Percentiles rank a stretch among this genome's conserved stretches.
Evolutionary conservation across 2,888 invertebrate species (phyloP).

Genomic region (Sphecodes monilicornis): DNA sequence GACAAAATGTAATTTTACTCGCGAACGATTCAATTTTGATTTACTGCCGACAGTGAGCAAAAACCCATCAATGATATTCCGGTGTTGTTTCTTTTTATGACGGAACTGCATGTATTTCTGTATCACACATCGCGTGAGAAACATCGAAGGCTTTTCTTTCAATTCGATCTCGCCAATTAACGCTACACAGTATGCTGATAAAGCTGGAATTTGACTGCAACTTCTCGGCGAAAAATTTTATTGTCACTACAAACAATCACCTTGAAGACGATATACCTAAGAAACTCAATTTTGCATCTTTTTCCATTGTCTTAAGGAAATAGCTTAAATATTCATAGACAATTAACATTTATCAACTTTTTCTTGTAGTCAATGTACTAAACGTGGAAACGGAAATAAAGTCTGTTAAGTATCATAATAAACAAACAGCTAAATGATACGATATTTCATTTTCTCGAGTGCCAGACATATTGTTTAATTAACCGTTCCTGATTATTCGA

Average conservation of each 20-base stretch:
- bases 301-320: background rate
- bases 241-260: background rate
- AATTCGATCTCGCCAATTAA: background rate
- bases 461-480: background rate
- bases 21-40: background rate
- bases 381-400: background rate
- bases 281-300: background rate
- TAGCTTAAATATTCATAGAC: background rate
- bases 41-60: background rate
- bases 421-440: background rate
- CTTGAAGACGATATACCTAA: background rate
- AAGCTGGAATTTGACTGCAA: constrained; percentile 1
- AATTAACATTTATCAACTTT: background rate
- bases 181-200: background rate
- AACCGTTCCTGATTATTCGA: background rate
- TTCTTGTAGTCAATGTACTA: background rate
- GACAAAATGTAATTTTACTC: background rate
- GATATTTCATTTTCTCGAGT: background rate
- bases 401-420: background rate
- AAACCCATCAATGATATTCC: background rate
- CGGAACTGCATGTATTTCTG: constrained; percentile 9
- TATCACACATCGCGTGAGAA: constrained; percentile 42
- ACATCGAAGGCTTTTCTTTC: constrained; percentile 23
- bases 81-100: background rate
- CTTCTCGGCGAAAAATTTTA: background rate